Evolutionary conservation across 2,797 vertebrate genomes (phyloP), one percentile per base, ranked within the genome.

Genomic region (Podargus strigoides): DNA sequence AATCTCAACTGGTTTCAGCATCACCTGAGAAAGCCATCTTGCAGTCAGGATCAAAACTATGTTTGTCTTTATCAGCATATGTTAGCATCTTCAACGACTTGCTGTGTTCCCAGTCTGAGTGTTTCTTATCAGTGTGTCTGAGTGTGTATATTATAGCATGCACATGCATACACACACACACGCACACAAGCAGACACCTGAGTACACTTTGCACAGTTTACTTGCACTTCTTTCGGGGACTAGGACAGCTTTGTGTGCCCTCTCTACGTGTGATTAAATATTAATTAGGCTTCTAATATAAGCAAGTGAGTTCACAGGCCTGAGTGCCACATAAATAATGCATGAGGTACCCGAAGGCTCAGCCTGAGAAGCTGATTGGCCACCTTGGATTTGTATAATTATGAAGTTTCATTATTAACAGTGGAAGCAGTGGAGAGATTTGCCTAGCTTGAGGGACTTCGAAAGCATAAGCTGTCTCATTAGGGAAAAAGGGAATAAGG

Each of bases 361-460:
- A 97, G 97, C 97, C 97, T 1, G 93, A 97, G 97, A 98, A 98
- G 96, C 97, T 98, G 97, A 98, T 98, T 98, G 98, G 98, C 98
- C 98, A 98, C 97, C 97, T 98, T 97, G 98, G 98, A 98, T 98
- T 98, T 98, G 97, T 98, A 98, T 98, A 98, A 98, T 98, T 98
- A 98, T 98, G 96, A 98, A 98, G 98, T 98, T 98, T 98, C 97
- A 98, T 98, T 98, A 98, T 98, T 98, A 98, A 97, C 98, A 98
- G 98, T 98, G 96, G 97, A 98, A 97, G 97, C 95, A 91, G 97
- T 97, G 84, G 94, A 98, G 97, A 98, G 97, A 98, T 98, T 98
- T 98, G 97, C 98, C 95, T 98, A 98, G 98, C 98, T 98, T 98
- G 97, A 97, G 98, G 98, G 98, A 98, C 98, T 98, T 98, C 97